Conservation (phyloP, 1,140 invertebrate species). For the Calliopsis andreniformis region DNA sequence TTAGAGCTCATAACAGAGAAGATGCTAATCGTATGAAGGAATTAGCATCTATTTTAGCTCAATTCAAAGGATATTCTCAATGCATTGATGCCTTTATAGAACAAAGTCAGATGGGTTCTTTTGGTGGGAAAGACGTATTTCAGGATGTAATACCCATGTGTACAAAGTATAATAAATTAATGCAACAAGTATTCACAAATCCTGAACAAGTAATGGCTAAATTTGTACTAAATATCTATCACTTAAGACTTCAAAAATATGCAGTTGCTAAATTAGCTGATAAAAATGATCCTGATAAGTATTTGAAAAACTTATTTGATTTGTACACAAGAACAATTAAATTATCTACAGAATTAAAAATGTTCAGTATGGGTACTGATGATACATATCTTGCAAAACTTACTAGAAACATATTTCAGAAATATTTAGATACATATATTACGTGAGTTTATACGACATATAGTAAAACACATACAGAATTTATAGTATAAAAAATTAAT, state of each 20-base stretch:
- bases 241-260: slow-evolving; percentile 94
- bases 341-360: slow-evolving; percentile 87
- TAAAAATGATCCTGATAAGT: slow-evolving; percentile 91
- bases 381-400: slow-evolving; percentile 90
- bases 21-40: slow-evolving; percentile 96
- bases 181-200: slow-evolving; percentile 97
- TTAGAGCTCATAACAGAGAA: slow-evolving; percentile 90
- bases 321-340: slow-evolving; percentile 92
- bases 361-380: slow-evolving; percentile 91
- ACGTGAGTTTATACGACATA: slow-evolving; percentile 79
- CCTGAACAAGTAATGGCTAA: slow-evolving; percentile 99
- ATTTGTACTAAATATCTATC: slow-evolving; percentile 98
- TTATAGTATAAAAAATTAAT: not conserved
- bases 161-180: slow-evolving; percentile 92
- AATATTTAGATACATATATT: slow-evolving; percentile 90
- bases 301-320: slow-evolving; percentile 93
- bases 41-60: slow-evolving; percentile 93
- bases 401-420: slow-evolving; percentile 91
- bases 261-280: slow-evolving; percentile 90
- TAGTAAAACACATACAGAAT: not conserved
- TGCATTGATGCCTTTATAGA: slow-evolving; percentile 99
- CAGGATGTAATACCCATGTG: slow-evolving; percentile 95
- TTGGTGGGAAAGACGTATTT: slow-evolving; percentile 93
- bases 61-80: slow-evolving; percentile 98
- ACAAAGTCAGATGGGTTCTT: slow-evolving; percentile 93